A percentile compares a stretch with the other conserved stretches of the same genome.
Conservation (phyloP, 2,888 invertebrate species). For the Campopleginae sp. region DNA sequence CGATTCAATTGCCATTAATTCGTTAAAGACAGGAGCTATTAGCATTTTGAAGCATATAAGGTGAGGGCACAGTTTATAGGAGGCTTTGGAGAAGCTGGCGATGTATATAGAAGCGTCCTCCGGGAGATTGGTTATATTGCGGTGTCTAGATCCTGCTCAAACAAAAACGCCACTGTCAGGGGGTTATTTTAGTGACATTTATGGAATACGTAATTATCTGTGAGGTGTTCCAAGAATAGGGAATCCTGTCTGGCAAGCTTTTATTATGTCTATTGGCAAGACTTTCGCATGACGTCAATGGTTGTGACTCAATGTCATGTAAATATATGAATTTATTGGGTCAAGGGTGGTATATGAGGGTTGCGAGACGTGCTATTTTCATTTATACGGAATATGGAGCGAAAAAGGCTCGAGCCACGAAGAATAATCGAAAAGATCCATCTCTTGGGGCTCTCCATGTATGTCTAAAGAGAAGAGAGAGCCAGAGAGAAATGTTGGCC, state of each 20-base stretch:
- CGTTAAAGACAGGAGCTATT: constrained; percentile 15
- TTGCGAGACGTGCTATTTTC: constrained; percentile 3
- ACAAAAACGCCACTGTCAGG: not conserved
- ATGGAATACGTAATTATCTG: constrained; percentile 1
- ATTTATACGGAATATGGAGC: constrained; percentile 15
- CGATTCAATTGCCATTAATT: constrained; percentile 31
- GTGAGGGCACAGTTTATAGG: constrained; percentile 26
- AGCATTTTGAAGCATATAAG: constrained; percentile 37
- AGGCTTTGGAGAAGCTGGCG: constrained; percentile 35
- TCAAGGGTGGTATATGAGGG: constrained; percentile 16
- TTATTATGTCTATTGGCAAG: not conserved
- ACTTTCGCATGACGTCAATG: constrained; percentile 8
- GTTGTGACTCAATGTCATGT: constrained; percentile 11
- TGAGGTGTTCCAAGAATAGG: not conserved
- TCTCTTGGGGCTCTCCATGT: constrained; percentile 5
- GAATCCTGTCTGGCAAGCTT: not conserved
- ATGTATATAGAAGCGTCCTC: constrained; percentile 8
- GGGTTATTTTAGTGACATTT: constrained; percentile 16
- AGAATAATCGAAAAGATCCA: not conserved
- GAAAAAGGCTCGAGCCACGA: not conserved
- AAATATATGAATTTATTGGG: constrained; percentile 27
- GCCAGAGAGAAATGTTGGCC: constrained; percentile 16
- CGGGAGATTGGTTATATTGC: not conserved
- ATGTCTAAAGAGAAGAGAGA: not conserved
- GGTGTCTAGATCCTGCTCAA: constrained; percentile 17